Base-by-base conservation (phyloP, 2,797 vertebrate genomes). In the Sebastiscus albofasciatus region DNA sequence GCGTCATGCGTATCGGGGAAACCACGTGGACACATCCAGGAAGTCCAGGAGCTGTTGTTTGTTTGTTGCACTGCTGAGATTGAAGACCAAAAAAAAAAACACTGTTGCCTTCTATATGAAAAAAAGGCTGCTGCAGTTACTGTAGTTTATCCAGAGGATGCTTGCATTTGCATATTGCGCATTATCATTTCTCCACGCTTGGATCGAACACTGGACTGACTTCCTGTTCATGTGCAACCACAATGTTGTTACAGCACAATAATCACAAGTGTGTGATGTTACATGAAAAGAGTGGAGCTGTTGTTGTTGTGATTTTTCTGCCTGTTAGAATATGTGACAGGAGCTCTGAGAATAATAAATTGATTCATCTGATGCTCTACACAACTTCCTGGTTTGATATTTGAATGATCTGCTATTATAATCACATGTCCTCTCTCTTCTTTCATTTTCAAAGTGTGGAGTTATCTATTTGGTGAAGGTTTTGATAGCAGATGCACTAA, bases 21-120 rank as follows among this genome's bases (percentile, higher is more conserved):
- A 55, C 14, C 88, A 83, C 78, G 81, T 72, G 80, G 26, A 58
- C 16, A 46, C 46, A 85, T 71, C 83, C 89, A 81, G 92, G 89
- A 92, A 93, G 87, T 86, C 9, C 42, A 52, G 76, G 67, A 80
- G 72, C 77, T 80, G 33, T 39, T 22, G 33, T 58, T 16, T 46
- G 42, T 24, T 9, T 59, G 66, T 67, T 84, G 74, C 76, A n/a
- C 22, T 55, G 67, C 70, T 77, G 59, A 75, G 8, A 75, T 71
- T 54, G 29, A 16, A 33, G 69, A 87, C 84, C 81, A 46, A 18
- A 42, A 42, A 24, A 24, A 24, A 42, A 75, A 87, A 88, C 31
- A 70, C 33, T 55, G 67, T 75, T 80, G 69, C 65, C 67, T 90
- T 87, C 33, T 42, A 0, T 20, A 11, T 33, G 11, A 46, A 46